Base-by-base conservation (phyloP, 2,797 vertebrate species). In the Telmatherina bonti region DNA sequence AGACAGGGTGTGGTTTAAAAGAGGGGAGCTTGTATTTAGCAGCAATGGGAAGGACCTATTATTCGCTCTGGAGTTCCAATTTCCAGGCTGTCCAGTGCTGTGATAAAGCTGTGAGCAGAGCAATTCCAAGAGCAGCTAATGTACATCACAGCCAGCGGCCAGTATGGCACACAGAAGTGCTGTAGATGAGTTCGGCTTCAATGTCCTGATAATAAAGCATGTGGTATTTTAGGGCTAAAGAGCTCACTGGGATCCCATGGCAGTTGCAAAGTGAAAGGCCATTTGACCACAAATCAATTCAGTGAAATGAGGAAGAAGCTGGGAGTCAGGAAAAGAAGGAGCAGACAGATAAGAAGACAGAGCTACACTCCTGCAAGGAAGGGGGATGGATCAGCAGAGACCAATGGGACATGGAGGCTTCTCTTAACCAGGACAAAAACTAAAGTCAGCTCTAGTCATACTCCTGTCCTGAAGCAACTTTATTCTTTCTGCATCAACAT, bases 131-230 rank as follows among this genome's bases (percentile, higher is more conserved):
- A 61, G 75, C 67, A 74, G 70, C 62, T 65, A 72, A 77, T 76
- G 68, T 69, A 72, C 70, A 81, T 85, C 76, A 87, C 66, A 76
- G 79, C 67, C 49, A 64, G 60, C 27, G 55, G 62, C 63, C 57
- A 15, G 60, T 66, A 16, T 54, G 71, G 52, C 41, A 43, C 47
- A 76, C 24, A 62, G 52, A 82, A 84, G 67, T 8, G 56, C 66
- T 15, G 69, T 24, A 60, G 62, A 79, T 61, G 65, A 68, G 56
- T 78, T 71, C 18, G 26, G 63, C 62, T 52, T 75, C 68, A 55
- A 66, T 68, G 63, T 64, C 38, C 75, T 70, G 73, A 61, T 79
- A 84, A 84, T 86, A 85, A 89, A 81, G 81, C 67, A 70, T 43
- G 70, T 53, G 78, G 65, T 10, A 5, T 20, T 83, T 84, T 72